These are phyloP conservation scores for Macaca nemestrina DNA, from an alignment of 2,113 vertebrate species.

Conservation along the genomic window DNA sequence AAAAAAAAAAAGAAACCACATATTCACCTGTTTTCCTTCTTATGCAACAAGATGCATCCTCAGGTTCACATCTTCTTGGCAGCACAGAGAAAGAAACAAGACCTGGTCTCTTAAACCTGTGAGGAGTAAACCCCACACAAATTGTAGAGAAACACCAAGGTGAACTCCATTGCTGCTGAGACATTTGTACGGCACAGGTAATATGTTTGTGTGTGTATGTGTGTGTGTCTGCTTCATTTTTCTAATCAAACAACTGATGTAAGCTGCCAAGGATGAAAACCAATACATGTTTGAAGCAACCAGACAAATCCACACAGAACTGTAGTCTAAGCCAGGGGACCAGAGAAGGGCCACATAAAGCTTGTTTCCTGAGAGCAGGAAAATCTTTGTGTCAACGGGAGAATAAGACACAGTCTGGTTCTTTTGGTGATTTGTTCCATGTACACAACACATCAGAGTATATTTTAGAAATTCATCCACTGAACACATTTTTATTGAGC, in stretches of 20 bases:
- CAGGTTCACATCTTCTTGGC: background rate
- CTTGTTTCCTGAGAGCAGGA: background rate
- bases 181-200: background rate
- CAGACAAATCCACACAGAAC: background rate
- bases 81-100: background rate
- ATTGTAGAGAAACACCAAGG: background rate
- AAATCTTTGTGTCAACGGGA: background rate
- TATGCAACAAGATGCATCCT: background rate
- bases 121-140: background rate
- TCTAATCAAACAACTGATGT: background rate
- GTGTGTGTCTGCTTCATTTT: background rate
- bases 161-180: background rate
- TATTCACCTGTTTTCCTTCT: background rate
- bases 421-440: background rate
- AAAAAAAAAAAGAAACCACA: background rate
- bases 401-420: background rate
- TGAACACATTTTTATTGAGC: conserved; percentile 66
- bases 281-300: background rate
- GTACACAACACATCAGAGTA: background rate
- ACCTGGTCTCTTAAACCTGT: background rate
- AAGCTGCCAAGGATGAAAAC: background rate
- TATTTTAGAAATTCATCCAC: background rate
- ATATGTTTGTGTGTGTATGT: background rate
- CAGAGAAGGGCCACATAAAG: background rate
- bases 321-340: background rate